phyloP scores from a whole-genome alignment of 2,888 invertebrate species.

The Fabriciana adippe region DNA sequence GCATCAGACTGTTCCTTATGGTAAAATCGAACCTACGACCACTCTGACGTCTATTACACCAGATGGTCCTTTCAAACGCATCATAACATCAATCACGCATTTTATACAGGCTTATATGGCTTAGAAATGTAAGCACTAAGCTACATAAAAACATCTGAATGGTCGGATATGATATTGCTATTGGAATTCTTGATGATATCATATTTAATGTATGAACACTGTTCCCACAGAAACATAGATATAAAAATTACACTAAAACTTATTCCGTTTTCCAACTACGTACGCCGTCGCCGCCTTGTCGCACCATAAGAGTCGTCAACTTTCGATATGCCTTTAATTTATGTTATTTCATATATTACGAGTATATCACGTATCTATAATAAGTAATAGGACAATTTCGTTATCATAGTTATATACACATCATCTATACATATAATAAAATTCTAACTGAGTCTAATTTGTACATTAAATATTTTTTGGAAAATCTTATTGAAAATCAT shows the following conservation, averaged over 20 bases:
- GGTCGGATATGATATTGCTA: slow-evolving; percentile 22
- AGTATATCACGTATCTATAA: too few relatives aligned
- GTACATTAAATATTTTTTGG: too few relatives aligned
- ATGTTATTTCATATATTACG: slow-evolving; percentile 5
- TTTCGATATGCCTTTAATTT: slow-evolving; percentile 15
- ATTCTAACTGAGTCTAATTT: too few relatives aligned
- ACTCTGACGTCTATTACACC: too few relatives aligned
- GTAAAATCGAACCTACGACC: too few relatives aligned
- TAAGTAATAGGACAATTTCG: too few relatives aligned
- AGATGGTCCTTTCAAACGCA: too few relatives aligned
- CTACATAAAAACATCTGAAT: slow-evolving; percentile 18
- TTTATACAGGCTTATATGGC: background rate
- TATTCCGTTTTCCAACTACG: slow-evolving; percentile 26
- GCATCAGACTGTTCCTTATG: too few relatives aligned
- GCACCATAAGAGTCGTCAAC: slow-evolving; percentile 23
- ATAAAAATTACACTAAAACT: slow-evolving; percentile 28
- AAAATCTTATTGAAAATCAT: too few relatives aligned
- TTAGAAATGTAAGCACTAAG: slow-evolving; percentile 7
- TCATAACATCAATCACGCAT: too few relatives aligned
- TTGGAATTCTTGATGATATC: slow-evolving; percentile 31
- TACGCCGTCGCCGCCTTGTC: slow-evolving; percentile 28
- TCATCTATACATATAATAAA: too few relatives aligned
- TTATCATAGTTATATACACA: too few relatives aligned
- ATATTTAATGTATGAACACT: slow-evolving; percentile 31
- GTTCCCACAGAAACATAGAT: slow-evolving; percentile 27